phyloP scores from a whole-genome alignment of 2,797 vertebrate genomes.

The Urocyon cinereoargenteus region DNA sequence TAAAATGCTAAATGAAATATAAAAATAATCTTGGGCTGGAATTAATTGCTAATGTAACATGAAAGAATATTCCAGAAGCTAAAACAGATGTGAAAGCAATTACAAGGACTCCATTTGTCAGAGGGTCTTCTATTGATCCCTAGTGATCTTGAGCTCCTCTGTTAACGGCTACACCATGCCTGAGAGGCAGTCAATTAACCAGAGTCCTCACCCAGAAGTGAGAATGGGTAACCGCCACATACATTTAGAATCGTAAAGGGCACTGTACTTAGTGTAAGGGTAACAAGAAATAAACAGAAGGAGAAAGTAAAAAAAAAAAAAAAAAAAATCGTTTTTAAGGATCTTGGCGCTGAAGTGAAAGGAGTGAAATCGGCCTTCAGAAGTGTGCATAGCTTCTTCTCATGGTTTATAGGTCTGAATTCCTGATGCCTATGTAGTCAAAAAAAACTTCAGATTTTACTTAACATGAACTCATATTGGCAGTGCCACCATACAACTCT shows the following conservation, averaged over 20 bases:
- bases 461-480: not conserved
- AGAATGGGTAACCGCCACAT: not conserved
- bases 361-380: not conserved
- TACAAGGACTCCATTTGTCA: not conserved
- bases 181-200: not conserved
- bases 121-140: not conserved
- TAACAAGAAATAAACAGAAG: not conserved
- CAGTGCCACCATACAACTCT: not conserved
- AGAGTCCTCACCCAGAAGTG: not conserved
- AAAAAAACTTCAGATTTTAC: not conserved
- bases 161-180: not conserved
- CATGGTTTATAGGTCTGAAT: not conserved
- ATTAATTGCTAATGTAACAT: not conserved
- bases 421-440: not conserved
- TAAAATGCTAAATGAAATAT: not conserved
- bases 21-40: constrained; percentile 20
- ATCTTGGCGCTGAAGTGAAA: not conserved
- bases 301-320: not conserved
- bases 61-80: not conserved
- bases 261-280: not conserved
- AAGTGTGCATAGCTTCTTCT: not conserved
- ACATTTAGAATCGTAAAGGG: not conserved
- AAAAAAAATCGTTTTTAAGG: not conserved
- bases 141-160: not conserved
- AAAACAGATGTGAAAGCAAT: not conserved